Conservation (phyloP, 2,888 invertebrate species). For the Monopis laevigella region DNA sequence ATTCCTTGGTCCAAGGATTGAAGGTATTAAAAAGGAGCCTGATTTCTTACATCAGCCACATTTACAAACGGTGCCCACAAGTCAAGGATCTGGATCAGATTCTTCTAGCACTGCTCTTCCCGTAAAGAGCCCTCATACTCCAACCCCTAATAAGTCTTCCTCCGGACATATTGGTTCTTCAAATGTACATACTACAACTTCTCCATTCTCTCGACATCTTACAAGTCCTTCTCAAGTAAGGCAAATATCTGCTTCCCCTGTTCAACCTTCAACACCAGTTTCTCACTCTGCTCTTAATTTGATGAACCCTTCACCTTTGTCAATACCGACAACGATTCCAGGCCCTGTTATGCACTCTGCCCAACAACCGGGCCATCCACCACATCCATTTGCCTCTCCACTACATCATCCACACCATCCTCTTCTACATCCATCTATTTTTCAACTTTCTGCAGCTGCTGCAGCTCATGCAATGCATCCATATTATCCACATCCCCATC, state of each 20-base stretch:
- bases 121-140: constrained; percentile 63
- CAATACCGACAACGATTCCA: constrained; percentile 71
- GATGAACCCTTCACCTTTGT: constrained; percentile 68
- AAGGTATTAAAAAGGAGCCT: constrained; percentile 80
- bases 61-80: constrained; percentile 59
- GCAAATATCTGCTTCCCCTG: constrained; percentile 59
- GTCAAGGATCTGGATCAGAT: constrained; percentile 51
- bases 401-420: constrained; percentile 81
- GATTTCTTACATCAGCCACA: constrained; percentile 66
- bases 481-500: constrained; percentile 75
- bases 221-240: constrained; percentile 58
- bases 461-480: constrained; percentile 75
- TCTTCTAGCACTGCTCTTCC: constrained; percentile 61
- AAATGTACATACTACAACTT: constrained; percentile 49
- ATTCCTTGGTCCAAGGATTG: constrained; percentile 73
- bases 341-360: constrained; percentile 79
- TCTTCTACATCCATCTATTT: constrained; percentile 72
- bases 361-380: constrained; percentile 75
- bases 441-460: constrained; percentile 66
- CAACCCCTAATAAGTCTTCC: constrained; percentile 62
- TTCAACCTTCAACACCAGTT: constrained; percentile 54
- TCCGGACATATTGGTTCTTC: constrained; percentile 46
- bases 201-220: constrained; percentile 59
- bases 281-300: constrained; percentile 71
- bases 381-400: constrained; percentile 73